Conservation (phyloP, 2,113 vertebrate genomes). For the Spea multiplicata region DNA sequence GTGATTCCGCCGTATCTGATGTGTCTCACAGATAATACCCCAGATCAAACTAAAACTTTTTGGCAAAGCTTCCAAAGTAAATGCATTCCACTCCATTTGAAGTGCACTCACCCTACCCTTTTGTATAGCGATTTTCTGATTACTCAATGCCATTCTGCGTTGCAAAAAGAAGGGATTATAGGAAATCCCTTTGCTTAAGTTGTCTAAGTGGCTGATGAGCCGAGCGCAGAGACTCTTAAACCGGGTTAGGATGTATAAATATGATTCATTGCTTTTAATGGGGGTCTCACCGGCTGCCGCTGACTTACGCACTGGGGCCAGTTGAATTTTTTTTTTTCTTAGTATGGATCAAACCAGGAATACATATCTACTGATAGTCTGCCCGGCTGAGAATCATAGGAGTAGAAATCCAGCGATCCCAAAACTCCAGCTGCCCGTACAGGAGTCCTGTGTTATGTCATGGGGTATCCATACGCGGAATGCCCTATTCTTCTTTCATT, state of each 20-base stretch:
- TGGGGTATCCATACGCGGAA: too few species aligned
- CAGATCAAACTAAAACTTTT: not conserved
- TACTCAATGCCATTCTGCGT: conserved; percentile 4
- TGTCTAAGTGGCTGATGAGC: not conserved
- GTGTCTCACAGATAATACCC: not conserved
- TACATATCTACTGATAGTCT: too few species aligned
- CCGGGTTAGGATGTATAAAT: not conserved
- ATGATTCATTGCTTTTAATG: not conserved
- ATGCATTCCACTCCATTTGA: not conserved
- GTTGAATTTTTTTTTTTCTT: too few species aligned
- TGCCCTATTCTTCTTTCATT: too few species aligned
- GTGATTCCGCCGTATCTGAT: not conserved
- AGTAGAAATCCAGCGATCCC: too few species aligned
- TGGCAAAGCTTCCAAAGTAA: not conserved
- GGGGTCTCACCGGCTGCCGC: not conserved
- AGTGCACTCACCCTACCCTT: not conserved
- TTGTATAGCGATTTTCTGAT: not conserved
- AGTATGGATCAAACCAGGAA: too few species aligned
- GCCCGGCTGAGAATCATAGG: too few species aligned
- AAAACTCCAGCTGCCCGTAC: too few species aligned
- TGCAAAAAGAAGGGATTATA: not conserved
- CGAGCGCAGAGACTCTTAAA: not conserved
- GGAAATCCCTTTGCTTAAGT: not conserved
- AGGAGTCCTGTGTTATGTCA: too few species aligned
- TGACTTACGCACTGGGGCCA: not conserved